Evolutionary conservation across 2,888 invertebrate genomes (phyloP), one percentile per base, ranked within the genome.

Genomic region (Netelia fuscicornis): DNA sequence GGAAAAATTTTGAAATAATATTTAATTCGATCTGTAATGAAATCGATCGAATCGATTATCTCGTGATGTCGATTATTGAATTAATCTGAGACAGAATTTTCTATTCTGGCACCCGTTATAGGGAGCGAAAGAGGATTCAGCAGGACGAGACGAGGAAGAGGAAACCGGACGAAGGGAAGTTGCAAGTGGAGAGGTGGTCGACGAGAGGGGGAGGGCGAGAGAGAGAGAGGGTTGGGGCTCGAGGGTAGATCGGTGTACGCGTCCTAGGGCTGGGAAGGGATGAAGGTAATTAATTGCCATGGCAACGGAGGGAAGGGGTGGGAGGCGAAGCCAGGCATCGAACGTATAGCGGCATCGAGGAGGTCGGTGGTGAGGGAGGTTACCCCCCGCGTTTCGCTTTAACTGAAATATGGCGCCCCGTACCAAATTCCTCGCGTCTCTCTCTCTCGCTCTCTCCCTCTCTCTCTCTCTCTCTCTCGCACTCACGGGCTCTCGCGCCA

Each of bases 221-320:
- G 30, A 23, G 42, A 70, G 54, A 64, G n/a, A 20, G 30, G 71
- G 58, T 58, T 10, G 17, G 58, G 58, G 20, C 20, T 3, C 6
- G 68, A 37, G 74, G 42, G 62, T 54, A 80, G 72, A 67, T 64
- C 25, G 54, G 68, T 48, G 68, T 77, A 58, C 74, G 60, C 90
- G 90, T 90, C 90, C 89, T 89, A 88, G 89, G 86, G 89, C 85
- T 86, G 88, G 91, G 91, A 91, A 92, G 93, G 93, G 92, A 92
- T 92, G 91, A 91, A 92, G 92, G 93, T 93, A 93, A 93, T 93
- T 93, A 93, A 93, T 93, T 93, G 93, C 93, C 93, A 93, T 93
- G 90, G 93, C 93, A 93, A 93, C 93, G 91, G 90, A 90, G 91
- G 88, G 90, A 89, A 58, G 76, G 86, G 84, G n/a, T 8, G 54